Base-by-base conservation (phyloP, 2,797 vertebrate species). In the Phrynocephalus forsythii region DNA sequence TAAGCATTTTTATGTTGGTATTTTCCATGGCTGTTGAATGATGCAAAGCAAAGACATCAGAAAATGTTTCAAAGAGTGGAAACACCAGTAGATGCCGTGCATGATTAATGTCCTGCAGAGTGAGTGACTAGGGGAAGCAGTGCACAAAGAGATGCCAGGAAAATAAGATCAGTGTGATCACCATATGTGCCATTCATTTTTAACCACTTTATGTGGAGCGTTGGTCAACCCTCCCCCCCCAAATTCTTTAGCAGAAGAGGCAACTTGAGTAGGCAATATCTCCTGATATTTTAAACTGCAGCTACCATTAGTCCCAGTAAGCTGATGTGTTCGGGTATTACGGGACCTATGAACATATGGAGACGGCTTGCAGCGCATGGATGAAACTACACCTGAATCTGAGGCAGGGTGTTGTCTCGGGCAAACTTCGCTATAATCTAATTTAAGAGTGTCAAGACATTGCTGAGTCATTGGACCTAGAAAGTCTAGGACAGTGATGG, bases 101-200 rank as follows among this genome's bases (percentile, higher is more conserved):
- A 16, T 18, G 16, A 81, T 89, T 80, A 86, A 73, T 33, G 26
- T 82, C 80, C 87, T 83, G 83, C 66, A 24, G 4, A 7, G 78
- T 0, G 0, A 87, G 85, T 66, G 38, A 11, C 16, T 68, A 50
- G 77, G 56, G 87, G 88, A 91, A 88, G 79, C 89, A 80, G 50
- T 0, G 0, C 0, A 0, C 66, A 79, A 38, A 76, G 0, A 0
- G 79, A 82, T 13, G 0, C 0, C 2, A 26, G 68, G 33, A 83
- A 86, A 91, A 92, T 67, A 20, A 89, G 91, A 68, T 80, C 0
- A 33, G 66, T 72, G 0, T 82, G 85, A 89, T 81, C 71, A 86
- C 30, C 48, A 82, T 52, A 86, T 80, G 85, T 72, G 33, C 77
- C 68, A 22, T 80, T 80, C 30, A 28, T 50, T 13, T 1, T 1